Evolutionary conservation across 2,888 invertebrate genomes (phyloP), one percentile per base, ranked within the genome.

Genomic region (Pterobdella sp.): DNA sequence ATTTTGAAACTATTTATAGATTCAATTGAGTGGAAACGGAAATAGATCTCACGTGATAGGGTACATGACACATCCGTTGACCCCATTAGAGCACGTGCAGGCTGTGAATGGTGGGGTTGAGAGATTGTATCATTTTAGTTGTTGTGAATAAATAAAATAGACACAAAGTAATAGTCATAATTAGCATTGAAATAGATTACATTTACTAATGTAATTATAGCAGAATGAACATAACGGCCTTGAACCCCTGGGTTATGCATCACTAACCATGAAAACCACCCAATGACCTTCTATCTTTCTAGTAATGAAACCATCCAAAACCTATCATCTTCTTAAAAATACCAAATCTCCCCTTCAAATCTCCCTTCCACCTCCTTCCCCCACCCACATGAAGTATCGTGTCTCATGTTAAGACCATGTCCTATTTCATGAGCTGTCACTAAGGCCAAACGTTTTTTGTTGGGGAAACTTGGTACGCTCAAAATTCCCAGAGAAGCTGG

Each of bases 331-430:
- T 14, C n/a, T 10, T 10, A 63, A 7, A 4, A 7, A 63, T 26
- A 10, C 7, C 10, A 7, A 7, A 26, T 14, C 31, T 63, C 4
- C 7, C 31, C 31, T 14, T 26, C 31, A 7, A 63, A 14, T 10
- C 26, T 14, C 31, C 63, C 42, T 42, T 42, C 42, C 42, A 42
- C 42, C 42, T 18, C 7, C 18, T 18, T 42, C 7, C 42, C 42
- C 42, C 7, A 14, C 60, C 26, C 29, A 69, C 69, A 18, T 49
- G 69, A 26, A 0, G 42, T 69, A 26, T 69, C 69, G 52, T 69
- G 69, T 3, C 37, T 37, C 69, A 69, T 69, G 52, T 69, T 69
- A 34, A 69, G 34, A 26, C 69, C 69, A 52, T 69, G 69, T 4
- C 69, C 69, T 26, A 69, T 42, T 34, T 69, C 69, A 49, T 69